Percentiles rank a stretch among this genome's conserved stretches.
Evolutionary conservation across 2,113 vertebrate species (phyloP).

Genomic region (Halichoeres trimaculatus): DNA sequence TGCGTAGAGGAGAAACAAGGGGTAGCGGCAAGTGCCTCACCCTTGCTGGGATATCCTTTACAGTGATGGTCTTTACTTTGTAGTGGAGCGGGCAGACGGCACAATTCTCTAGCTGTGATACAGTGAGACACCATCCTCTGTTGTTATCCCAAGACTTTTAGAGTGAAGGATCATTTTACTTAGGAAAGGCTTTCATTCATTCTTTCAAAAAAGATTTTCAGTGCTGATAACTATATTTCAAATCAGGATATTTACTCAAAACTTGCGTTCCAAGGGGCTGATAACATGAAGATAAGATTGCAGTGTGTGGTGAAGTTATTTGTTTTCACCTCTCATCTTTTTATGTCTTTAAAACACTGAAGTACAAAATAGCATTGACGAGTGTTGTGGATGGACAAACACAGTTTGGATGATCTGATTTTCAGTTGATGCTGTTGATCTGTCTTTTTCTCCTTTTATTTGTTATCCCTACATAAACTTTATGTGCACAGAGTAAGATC

Average conservation of each 20-base stretch:
- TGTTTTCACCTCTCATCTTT: slow-evolving; percentile 37
- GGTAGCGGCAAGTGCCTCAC: slow-evolving; percentile 56
- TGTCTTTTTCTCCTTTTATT: slow-evolving; percentile 28
- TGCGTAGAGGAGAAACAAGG: slow-evolving; percentile 55
- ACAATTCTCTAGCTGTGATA: slow-evolving; percentile 67
- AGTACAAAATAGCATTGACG: neutral
- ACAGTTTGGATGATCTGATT: neutral
- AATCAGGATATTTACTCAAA: slow-evolving; percentile 67
- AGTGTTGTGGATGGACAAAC: slow-evolving; percentile 15
- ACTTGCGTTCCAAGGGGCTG: slow-evolving; percentile 63
- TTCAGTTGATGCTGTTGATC: slow-evolving; percentile 15
- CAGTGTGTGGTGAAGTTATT: slow-evolving; percentile 31
- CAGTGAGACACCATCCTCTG: slow-evolving; percentile 72
- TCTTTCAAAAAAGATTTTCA: slow-evolving; percentile 46
- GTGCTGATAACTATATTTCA: slow-evolving; percentile 35
- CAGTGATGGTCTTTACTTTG: slow-evolving; percentile 60
- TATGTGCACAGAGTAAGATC: slow-evolving; percentile 85
- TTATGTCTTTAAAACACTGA: slow-evolving; percentile 29
- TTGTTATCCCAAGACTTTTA: slow-evolving; percentile 55
- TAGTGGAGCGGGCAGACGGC: slow-evolving; percentile 52
- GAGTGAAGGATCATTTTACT: slow-evolving; percentile 65
- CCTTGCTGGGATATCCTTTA: slow-evolving; percentile 76
- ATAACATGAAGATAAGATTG: slow-evolving; percentile 62
- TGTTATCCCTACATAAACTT: slow-evolving; percentile 66
- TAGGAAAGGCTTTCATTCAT: slow-evolving; percentile 53